These are phyloP conservation scores for Punctoribates punctum DNA, from an alignment of 2,888 invertebrate genomes.

Conservation along the genomic window DNA sequence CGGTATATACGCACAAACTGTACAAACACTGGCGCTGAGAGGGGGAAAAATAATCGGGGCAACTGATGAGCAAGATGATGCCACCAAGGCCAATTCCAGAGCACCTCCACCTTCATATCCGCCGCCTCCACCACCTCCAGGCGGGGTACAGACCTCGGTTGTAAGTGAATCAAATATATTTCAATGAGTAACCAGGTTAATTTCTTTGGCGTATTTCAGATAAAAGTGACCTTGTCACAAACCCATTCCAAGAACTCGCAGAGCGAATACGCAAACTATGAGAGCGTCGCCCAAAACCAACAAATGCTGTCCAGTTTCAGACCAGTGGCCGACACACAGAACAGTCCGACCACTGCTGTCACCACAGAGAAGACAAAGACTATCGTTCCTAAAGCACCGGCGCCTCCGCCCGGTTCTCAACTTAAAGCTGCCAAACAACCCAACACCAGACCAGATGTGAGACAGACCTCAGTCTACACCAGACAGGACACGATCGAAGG, in stretches of 20 bases:
- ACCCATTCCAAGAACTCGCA: slow-evolving; percentile 14
- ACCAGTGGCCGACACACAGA: slow-evolving; percentile 60
- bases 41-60: slow-evolving; percentile 41
- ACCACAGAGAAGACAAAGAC: slow-evolving; percentile 76
- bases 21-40: background rate
- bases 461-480: slow-evolving; percentile 36
- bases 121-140: slow-evolving; percentile 75
- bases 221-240: slow-evolving; percentile 35
- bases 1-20: slow-evolving; percentile 26
- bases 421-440: background rate
- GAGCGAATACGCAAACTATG: slow-evolving; percentile 21
- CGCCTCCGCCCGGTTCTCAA: slow-evolving; percentile 16
- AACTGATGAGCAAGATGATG: background rate
- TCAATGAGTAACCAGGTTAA: background rate
- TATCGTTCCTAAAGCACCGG: slow-evolving; percentile 42
- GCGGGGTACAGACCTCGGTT: slow-evolving; percentile 49
- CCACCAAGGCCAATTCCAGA: slow-evolving; percentile 4
- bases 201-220: slow-evolving; percentile 9
- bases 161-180: slow-evolving; percentile 19
- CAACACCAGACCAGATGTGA: background rate
- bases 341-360: slow-evolving; percentile 60
- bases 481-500: slow-evolving; percentile 42
- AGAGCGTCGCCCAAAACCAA: slow-evolving; percentile 72
- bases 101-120: slow-evolving; percentile 75
- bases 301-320: slow-evolving; percentile 76